A percentile compares a stretch with the other conserved stretches of the same genome.
These are phyloP conservation scores for Glomeris marginata DNA, from an alignment of 2,888 invertebrate species.

Conservation along the genomic window DNA sequence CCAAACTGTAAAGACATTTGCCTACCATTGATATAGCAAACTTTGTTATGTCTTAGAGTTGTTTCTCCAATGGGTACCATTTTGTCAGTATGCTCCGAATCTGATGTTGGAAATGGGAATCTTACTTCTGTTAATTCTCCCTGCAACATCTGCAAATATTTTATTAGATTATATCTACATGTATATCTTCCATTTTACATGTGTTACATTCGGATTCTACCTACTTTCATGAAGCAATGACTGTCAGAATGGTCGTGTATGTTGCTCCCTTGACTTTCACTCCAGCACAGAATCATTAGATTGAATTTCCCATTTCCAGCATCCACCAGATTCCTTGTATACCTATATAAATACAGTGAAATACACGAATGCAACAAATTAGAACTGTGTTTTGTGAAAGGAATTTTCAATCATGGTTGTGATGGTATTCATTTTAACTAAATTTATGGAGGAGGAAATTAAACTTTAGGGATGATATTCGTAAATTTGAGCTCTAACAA, in stretches of 20 bases:
- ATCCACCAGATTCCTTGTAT: conserved; percentile 91
- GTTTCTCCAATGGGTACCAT: conserved; percentile 51
- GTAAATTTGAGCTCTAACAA: too few relatives aligned
- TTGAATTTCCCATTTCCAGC: conserved; percentile 95
- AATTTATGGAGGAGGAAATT: too few relatives aligned
- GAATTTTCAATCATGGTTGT: too few relatives aligned
- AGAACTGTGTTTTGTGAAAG: too few relatives aligned
- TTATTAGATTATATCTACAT: too few relatives aligned
- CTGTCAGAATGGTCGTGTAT: conserved; percentile 95
- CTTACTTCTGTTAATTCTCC: conserved; percentile 35
- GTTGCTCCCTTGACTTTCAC: conserved; percentile 81
- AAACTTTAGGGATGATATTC: too few relatives aligned
- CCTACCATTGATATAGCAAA: conserved; percentile 89
- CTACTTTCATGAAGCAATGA: conserved; percentile 88
- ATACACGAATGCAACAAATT: too few relatives aligned
- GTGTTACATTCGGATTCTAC: not conserved
- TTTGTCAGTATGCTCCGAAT: conserved; percentile 25
- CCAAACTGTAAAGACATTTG: not conserved
- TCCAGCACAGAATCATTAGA: conserved; percentile 96
- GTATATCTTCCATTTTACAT: too few relatives aligned
- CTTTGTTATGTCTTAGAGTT: conserved; percentile 53
- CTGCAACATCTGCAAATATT: conserved; percentile 16
- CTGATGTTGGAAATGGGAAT: conserved; percentile 36
- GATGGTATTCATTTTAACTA: too few relatives aligned
- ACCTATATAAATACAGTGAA: conserved; percentile 49